Evolutionary conservation across 2,113 vertebrate genomes (phyloP), one percentile per base, ranked within the genome.

Genomic region (Sterrhoptilus dennistouni): DNA sequence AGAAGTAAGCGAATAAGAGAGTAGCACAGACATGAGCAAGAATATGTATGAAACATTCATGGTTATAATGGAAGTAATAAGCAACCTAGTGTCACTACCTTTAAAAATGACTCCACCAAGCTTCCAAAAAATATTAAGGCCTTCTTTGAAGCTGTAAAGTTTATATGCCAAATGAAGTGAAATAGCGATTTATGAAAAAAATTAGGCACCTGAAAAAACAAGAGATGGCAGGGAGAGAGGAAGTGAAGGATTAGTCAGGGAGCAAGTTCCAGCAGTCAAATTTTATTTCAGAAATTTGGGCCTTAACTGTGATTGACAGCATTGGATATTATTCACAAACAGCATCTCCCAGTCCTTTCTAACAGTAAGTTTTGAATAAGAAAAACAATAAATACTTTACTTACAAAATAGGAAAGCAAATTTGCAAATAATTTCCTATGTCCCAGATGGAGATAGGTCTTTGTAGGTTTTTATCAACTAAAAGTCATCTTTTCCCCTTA

Each of bases 401-500:
- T 74, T 72, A 31, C 4, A 69, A 83, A 72, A 71, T 24, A 78
- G 22, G 4, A 83, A 89, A 92, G 22, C 9, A 77, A 66, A 45
- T 76, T 44, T 56, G 50, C 27, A 72, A 80, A 70, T 5, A 36
- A 33, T 70, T 89, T 80, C n/a, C 53, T 60, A 11, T 72, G 59
- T 88, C 28, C 31, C 28, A 54, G 25, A 29, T 24, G 17, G 60
- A 87, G 91, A 81, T 36, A 82, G 29, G 21, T 71, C 56, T 92
- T 31, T 72, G 5, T n/a, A 87, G 56, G 12, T 74, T 79, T 97
- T 95, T 91, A 83, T 64, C 50, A 91, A 42, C 63, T 36, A 89
- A 83, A 90, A 94, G 56, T 64, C 35, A 87, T 88, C 88, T 82
- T 95, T 89, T 91, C 80, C 91, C 56, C 64, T 71, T 93, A 90